Percentiles rank a stretch among this genome's conserved stretches.
Evolutionary conservation across 2,888 invertebrate species (phyloP).

Genomic region (Caenorhabditis auriculariae): DNA sequence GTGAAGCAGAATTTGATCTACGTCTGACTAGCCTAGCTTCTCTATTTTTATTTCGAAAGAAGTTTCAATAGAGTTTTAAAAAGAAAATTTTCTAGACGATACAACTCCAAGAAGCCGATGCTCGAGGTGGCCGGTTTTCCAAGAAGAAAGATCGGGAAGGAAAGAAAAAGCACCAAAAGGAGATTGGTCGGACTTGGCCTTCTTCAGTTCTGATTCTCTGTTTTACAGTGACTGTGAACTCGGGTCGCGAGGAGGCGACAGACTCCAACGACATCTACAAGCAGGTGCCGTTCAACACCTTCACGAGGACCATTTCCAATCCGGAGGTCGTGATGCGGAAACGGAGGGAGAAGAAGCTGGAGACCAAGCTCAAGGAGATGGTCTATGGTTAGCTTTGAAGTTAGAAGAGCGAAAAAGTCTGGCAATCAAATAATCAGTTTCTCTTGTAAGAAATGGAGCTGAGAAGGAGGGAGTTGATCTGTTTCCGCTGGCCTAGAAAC

Average conservation of each 20-base stretch:
- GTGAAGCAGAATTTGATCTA: no score
- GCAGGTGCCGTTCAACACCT: slow-evolving; percentile 85
- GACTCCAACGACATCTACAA: slow-evolving; percentile 61
- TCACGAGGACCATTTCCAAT: slow-evolving; percentile 97
- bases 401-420: not conserved
- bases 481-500: no score
- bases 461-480: no score
- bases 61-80: no score
- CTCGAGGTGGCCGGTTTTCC: slow-evolving; percentile 75
- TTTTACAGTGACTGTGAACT: slow-evolving; percentile 42
- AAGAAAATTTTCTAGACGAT: slow-evolving; percentile 5
- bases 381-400: slow-evolving; percentile 31
- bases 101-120: slow-evolving; percentile 26
- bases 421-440: no score
- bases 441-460: not conserved
- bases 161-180: slow-evolving; percentile 73
- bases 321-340: slow-evolving; percentile 99
- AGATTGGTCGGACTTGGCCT: slow-evolving; percentile 30
- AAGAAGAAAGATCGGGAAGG: slow-evolving; percentile 90
- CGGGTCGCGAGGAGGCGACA: slow-evolving; percentile 33
- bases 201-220: not conserved
- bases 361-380: slow-evolving; percentile 80
- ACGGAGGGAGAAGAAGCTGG: slow-evolving; percentile 90
- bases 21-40: no score
- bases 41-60: no score